Conservation (phyloP, 35 echinoderm and acorn worm genomes). For the Hemicentrotus pulcherrimus region DNA sequence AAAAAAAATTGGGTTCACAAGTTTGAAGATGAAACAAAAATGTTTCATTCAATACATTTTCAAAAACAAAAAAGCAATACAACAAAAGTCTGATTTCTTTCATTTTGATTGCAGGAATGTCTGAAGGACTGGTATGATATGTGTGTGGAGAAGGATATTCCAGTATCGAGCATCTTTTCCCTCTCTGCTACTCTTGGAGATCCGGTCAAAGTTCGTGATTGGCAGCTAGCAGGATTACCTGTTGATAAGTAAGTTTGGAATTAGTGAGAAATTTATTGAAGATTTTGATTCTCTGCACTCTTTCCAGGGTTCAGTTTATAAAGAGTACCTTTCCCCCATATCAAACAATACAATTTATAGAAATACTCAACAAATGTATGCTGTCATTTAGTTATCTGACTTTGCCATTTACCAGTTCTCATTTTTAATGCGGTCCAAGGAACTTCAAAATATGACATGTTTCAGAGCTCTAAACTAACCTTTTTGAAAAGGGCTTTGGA, state of each 20-base stretch:
- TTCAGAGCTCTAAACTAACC: too few relatives aligned
- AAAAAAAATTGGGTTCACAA: too few relatives aligned
- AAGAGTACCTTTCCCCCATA: too few relatives aligned
- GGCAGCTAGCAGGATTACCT: slow-evolving; percentile 87
- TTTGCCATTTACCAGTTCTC: not conserved
- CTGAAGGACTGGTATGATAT: slow-evolving; percentile 88
- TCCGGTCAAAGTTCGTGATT: slow-evolving; percentile 90
- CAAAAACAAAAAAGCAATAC: too few relatives aligned
- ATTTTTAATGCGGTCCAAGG: not conserved
- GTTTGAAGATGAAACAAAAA: too few relatives aligned
- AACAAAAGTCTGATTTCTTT: not conserved
- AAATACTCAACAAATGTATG: too few relatives aligned
- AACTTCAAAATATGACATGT: too few relatives aligned
- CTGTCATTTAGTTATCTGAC: not conserved
- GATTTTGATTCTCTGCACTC: not conserved
- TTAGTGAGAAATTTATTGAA: not conserved
- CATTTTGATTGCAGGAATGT: slow-evolving; percentile 76
- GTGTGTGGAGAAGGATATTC: slow-evolving; percentile 83
- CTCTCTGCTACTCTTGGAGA: slow-evolving; percentile 85
- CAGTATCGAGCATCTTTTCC: slow-evolving; percentile 84
- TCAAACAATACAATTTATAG: too few relatives aligned
- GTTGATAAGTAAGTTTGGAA: slow-evolving; percentile 88
- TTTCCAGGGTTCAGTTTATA: not conserved
- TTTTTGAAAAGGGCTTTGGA: too few relatives aligned
- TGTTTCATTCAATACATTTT: too few relatives aligned